Evolutionary conservation across 30 jellyfish, hydroid and myxozoan genomes (phyloP), one percentile per base, ranked within the genome.

Genomic region (Catostylus mosaicus): DNA sequence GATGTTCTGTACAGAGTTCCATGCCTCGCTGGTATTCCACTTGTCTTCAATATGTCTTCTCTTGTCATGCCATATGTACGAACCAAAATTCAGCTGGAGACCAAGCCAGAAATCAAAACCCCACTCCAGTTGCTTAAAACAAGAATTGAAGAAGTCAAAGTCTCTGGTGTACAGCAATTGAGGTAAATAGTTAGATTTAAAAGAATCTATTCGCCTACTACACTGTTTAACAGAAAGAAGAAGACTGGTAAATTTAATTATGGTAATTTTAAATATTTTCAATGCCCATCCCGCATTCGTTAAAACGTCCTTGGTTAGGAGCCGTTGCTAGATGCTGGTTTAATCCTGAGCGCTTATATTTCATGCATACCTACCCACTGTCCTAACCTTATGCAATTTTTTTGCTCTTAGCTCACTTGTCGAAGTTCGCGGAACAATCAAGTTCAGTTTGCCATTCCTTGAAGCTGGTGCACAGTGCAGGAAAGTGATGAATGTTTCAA

Each of bases 1-100:
- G 96, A 87, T 27, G 91, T 78, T 26, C 16, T 87, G 67, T 87
- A 87, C 90, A 51, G 65, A 26, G 82, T 87, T 7, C 96, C 96
- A 54, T 56, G 91, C 18, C 87, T 73, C 22, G 66, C 56, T 57
- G 96, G 96, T 30, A 40, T 77, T 16, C 96, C 96, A n/a, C 52
- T 87, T 78, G 66, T 47, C 16, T 87, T 32, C 77, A 87, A 87
- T 68, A 50, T 77, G 82, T 2, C 90, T 1, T 32, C 77, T 26
- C 52, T 87, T 3, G 59, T 77, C 50, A 29, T 87, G 83, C 88
- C 90, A 30, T 59, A 72, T 37, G 47, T 64, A 11, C 38, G 76
- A 40, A 10, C 91, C 14, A 57, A 46, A 24, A 2, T 65, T 57
- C 70, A 67, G 24, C 80, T 73, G 19, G 96, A 87, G 22, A 67